Evolutionary conservation across 2,797 vertebrate species (phyloP).

Genomic region (Macrochelys suwanniensis): DNA sequence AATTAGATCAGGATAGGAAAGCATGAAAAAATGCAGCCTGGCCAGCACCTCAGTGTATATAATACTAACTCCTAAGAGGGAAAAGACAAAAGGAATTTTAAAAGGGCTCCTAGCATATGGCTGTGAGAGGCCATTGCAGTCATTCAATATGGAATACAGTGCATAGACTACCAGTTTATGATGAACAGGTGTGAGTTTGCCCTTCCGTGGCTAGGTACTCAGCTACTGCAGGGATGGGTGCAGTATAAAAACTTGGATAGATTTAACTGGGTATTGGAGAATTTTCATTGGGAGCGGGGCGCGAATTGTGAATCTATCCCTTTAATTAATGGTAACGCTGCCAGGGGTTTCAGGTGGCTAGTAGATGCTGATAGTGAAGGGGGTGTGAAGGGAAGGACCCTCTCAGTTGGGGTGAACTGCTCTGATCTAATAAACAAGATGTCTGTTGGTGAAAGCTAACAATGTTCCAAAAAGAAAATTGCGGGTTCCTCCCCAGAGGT

Average conservation of each 20-base stretch:
- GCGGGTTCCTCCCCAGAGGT: background rate
- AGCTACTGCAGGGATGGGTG: background rate
- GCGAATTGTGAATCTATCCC: background rate
- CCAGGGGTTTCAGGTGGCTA: background rate
- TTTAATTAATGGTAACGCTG: background rate
- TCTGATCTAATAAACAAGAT: background rate
- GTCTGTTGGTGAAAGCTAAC: background rate
- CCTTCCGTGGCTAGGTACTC: background rate
- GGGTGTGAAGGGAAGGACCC: background rate
- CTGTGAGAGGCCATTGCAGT: background rate
- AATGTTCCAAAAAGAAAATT: background rate
- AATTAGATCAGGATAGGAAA: constrained; percentile 75
- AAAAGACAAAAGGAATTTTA: background rate
- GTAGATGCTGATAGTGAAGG: fast-evolving
- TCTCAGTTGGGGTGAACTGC: background rate
- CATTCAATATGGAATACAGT: background rate
- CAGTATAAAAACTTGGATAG: background rate
- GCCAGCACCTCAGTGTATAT: constrained; percentile 84
- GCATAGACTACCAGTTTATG: background rate
- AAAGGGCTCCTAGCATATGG: background rate
- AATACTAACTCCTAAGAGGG: constrained; percentile 78
- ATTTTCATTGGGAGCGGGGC: background rate
- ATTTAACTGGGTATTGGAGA: background rate
- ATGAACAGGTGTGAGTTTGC: background rate
- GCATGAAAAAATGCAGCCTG: constrained; percentile 78